phyloP scores from a whole-genome alignment of 1,140 invertebrate species.

The Aethina tumida region DNA sequence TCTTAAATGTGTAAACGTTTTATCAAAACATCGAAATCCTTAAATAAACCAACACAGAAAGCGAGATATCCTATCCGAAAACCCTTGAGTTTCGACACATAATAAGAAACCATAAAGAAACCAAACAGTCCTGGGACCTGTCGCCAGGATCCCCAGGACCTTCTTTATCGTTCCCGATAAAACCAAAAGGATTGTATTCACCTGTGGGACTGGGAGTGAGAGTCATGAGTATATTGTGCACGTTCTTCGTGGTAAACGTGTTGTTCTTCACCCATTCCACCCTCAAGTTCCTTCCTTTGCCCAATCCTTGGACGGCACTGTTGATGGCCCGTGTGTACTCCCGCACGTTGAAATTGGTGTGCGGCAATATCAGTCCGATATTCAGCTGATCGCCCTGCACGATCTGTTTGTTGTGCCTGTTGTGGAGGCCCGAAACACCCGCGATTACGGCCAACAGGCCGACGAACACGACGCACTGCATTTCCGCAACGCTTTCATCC shows the following conservation, averaged over 20 bases:
- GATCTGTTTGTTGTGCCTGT: slow-evolving; percentile 7
- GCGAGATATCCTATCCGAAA: too few relatives aligned
- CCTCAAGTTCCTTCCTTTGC: slow-evolving; percentile 42
- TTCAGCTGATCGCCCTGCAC: slow-evolving; percentile 29
- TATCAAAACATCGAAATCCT: too few relatives aligned
- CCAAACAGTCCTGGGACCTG: too few relatives aligned
- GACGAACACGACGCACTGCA: slow-evolving; percentile 13
- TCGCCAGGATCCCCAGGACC: too few relatives aligned
- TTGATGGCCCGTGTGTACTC: slow-evolving; percentile 60
- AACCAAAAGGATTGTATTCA: slow-evolving; percentile 32
- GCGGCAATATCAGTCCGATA: slow-evolving; percentile 53
- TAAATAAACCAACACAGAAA: too few relatives aligned
- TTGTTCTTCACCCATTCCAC: slow-evolving; percentile 53
- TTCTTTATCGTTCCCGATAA: too few relatives aligned
- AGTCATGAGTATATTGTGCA: slow-evolving; percentile 55
- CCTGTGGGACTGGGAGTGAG: slow-evolving; percentile 68
- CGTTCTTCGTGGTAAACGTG: slow-evolving; percentile 48
- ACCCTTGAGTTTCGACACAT: too few relatives aligned
- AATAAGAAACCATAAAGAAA: too few relatives aligned
- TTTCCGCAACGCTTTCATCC: slow-evolving; percentile 4
- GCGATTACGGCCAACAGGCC: slow-evolving; percentile 4
- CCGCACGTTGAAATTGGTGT: slow-evolving; percentile 53
- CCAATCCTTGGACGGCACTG: slow-evolving; percentile 48
- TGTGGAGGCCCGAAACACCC: slow-evolving; percentile 15
- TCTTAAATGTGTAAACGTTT: too few relatives aligned